Percentiles rank a stretch among this genome's conserved stretches.
Conservation (phyloP, 2,888 invertebrate species). For the Germaria angustata region DNA sequence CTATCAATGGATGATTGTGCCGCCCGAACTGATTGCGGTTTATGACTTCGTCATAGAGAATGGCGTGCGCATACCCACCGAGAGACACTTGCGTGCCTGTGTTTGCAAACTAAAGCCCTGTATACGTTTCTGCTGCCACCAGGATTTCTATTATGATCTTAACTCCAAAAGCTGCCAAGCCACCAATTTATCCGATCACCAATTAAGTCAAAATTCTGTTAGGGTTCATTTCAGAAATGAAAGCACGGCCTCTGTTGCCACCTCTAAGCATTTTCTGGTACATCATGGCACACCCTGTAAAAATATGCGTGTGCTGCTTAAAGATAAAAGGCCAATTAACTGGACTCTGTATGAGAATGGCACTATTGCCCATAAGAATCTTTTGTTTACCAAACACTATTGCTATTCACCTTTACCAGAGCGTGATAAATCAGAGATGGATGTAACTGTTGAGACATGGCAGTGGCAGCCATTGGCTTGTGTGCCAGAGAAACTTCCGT, state of each 20-base stretch:
- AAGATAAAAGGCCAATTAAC: conserved; percentile 60
- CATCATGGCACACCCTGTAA: conserved; percentile 73
- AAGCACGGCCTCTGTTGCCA: conserved; percentile 49
- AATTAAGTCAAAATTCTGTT: conserved; percentile 54
- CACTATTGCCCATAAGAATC: conserved; percentile 70
- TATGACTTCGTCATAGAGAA: conserved; percentile 76
- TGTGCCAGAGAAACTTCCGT: conserved; percentile 72
- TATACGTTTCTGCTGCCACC: conserved; percentile 77
- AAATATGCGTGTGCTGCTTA: conserved; percentile 71
- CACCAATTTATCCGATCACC: conserved; percentile 26
- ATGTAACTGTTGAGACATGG: conserved; percentile 68
- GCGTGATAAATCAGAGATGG: conserved; percentile 19
- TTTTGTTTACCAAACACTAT: conserved; percentile 73
- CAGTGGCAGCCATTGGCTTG: conserved; percentile 75
- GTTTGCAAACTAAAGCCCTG: conserved; percentile 76
- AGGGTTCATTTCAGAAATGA: conserved; percentile 68
- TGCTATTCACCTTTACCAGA: conserved; percentile 70
- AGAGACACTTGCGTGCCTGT: conserved; percentile 76
- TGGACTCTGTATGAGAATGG: conserved; percentile 71
- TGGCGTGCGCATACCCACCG: conserved; percentile 70
- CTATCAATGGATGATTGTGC: conserved; percentile 74
- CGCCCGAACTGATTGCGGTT: conserved; percentile 71
- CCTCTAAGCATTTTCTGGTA: conserved; percentile 68
- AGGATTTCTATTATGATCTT: conserved; percentile 70
- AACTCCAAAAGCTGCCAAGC: conserved; percentile 61